Percentiles rank a stretch among this genome's conserved stretches.
Evolutionary conservation across 2,888 invertebrate genomes (phyloP).

Genomic region (Acanthopleura granulata): DNA sequence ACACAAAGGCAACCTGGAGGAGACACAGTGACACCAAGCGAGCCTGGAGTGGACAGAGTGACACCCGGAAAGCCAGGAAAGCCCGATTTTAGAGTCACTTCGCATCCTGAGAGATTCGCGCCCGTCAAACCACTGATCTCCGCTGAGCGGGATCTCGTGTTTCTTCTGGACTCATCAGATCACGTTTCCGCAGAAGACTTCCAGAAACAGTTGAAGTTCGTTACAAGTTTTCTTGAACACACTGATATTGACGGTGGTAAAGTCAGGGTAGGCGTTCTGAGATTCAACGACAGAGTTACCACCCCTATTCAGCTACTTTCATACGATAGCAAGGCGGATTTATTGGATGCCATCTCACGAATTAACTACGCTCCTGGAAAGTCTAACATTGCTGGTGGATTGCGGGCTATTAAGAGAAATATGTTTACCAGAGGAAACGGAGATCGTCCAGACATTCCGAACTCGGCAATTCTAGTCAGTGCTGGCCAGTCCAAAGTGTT

Average conservation of each 20-base stretch:
- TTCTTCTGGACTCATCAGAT: background rate
- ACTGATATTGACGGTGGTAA: slow-evolving; percentile 4
- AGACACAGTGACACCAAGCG: no score
- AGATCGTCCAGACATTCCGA: background rate
- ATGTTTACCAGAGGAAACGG: background rate
- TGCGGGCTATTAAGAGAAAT: background rate
- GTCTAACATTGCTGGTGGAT: background rate
- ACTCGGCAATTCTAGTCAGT: background rate
- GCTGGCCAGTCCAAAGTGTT: slow-evolving; percentile 31
- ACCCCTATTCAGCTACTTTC: slow-evolving; percentile 32
- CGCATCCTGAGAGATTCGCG: no score
- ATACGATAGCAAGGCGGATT: slow-evolving; percentile 25
- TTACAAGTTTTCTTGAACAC: background rate
- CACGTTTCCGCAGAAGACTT: background rate
- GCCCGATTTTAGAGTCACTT: no score
- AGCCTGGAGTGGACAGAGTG: no score
- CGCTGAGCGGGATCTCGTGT: background rate
- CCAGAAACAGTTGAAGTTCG: background rate
- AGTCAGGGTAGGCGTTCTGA: slow-evolving; percentile 22
- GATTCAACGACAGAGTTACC: slow-evolving; percentile 24
- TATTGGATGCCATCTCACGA: slow-evolving; percentile 12
- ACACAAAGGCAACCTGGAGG: no score
- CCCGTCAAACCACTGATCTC: no score
- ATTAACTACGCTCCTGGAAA: background rate
- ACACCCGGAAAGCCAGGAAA: no score